phyloP scores from a whole-genome alignment of 2,113 vertebrate genomes.

The Lucifuga dentata region DNA sequence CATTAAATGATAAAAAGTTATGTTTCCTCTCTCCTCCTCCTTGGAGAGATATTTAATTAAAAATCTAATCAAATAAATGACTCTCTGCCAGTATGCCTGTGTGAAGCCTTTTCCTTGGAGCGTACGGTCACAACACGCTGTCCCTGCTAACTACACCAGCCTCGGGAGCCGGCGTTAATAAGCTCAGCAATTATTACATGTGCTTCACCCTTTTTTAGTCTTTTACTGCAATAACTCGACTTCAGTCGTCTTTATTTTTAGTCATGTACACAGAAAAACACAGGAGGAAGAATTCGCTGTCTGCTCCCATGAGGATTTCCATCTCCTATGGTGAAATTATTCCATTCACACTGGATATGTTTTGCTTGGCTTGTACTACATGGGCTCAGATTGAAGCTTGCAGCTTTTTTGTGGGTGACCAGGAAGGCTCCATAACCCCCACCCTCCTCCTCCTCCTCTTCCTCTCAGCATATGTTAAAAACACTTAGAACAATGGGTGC shows the following conservation, averaged over 20 bases:
- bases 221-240: slow-evolving; percentile 44
- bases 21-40: slow-evolving; percentile 45
- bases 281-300: slow-evolving; percentile 1
- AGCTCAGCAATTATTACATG: slow-evolving; percentile 60
- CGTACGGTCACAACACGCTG: slow-evolving; percentile 64
- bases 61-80: slow-evolving; percentile 82
- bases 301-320: slow-evolving; percentile 14
- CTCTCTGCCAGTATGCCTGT: slow-evolving; percentile 63
- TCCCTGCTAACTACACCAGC: slow-evolving; percentile 72
- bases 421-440: slow-evolving; percentile 5
- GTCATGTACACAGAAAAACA: slow-evolving; percentile 4
- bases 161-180: slow-evolving; percentile 61
- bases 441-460: background rate
- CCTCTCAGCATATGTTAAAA: background rate
- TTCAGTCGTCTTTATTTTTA: slow-evolving; percentile 10
- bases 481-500: background rate
- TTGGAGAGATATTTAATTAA: slow-evolving; percentile 78
- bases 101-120: slow-evolving; percentile 68
- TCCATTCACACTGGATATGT: slow-evolving; percentile 8
- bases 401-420: background rate
- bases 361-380: slow-evolving; percentile 19
- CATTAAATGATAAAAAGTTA: slow-evolving; percentile 72
- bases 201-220: slow-evolving; percentile 48
- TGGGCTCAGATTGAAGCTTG: background rate
- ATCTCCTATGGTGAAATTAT: background rate